Percentiles rank a stretch among this genome's conserved stretches.
These are phyloP conservation scores for Orussus abietinus DNA, from an alignment of 1,140 invertebrate genomes.

Conservation along the genomic window DNA sequence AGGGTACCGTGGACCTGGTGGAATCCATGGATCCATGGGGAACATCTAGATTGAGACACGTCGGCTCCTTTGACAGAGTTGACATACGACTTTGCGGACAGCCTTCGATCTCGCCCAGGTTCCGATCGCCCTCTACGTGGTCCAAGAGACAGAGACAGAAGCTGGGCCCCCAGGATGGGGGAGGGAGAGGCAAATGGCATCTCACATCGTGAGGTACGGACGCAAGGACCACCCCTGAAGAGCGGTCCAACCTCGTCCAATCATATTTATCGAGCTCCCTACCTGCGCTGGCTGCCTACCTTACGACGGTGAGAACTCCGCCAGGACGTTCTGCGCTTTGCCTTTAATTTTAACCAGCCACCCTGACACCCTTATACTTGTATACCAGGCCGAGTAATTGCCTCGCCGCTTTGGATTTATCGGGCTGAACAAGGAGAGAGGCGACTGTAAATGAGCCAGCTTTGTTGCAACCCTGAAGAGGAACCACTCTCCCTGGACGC, in stretches of 20 bases:
- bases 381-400: constrained; percentile 37
- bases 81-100: constrained; percentile 31
- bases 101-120: constrained; percentile 14
- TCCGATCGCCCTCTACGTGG: constrained; percentile 4
- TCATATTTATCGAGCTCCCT: constrained; percentile 16
- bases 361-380: constrained; percentile 22
- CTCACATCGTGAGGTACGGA: constrained; percentile 41
- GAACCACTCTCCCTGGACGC: too few relatives aligned
- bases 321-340: constrained; percentile 16
- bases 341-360: constrained; percentile 27
- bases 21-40: constrained; percentile 6
- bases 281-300: constrained; percentile 34
- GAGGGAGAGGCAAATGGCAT: constrained; percentile 30
- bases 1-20: too few relatives aligned
- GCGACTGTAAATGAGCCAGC: too few relatives aligned
- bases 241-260: constrained; percentile 26
- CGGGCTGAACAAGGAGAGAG: too few relatives aligned
- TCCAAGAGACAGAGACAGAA: too few relatives aligned
- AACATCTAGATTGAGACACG: constrained; percentile 21
- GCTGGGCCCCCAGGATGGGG: constrained; percentile 20
- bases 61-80: constrained; percentile 16
- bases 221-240: constrained; percentile 46
- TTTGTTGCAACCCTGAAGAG: too few relatives aligned
- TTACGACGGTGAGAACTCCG: constrained; percentile 14
- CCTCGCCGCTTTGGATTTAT: constrained; percentile 42